These are phyloP conservation scores for Acanthis flammea DNA, from an alignment of 2,797 vertebrate species.

Conservation along the genomic window DNA sequence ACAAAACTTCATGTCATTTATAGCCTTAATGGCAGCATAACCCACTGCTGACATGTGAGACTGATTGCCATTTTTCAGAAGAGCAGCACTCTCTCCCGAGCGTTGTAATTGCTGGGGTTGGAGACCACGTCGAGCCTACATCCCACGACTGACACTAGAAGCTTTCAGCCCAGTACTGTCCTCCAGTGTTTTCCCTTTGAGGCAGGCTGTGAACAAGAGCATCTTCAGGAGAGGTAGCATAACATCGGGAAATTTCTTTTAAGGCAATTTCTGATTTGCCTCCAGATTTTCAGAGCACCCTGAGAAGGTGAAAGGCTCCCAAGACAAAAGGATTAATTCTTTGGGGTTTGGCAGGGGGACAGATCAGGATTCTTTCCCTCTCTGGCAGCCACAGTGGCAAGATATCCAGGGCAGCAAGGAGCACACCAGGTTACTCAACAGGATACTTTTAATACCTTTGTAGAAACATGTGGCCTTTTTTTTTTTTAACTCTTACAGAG, in stretches of 20 bases:
- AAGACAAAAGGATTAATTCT: conserved; percentile 60
- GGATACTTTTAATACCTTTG: neutral
- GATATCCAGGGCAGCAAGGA: conserved; percentile 17
- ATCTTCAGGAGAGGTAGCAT: neutral
- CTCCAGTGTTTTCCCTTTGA: neutral
- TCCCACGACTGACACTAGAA: neutral
- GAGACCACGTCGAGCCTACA: accelerated
- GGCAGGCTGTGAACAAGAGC: neutral
- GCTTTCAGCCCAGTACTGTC: neutral
- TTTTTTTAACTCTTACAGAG: neutral
- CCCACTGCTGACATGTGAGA: neutral
- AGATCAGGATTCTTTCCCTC: conserved; percentile 60
- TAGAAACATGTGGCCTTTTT: neutral
- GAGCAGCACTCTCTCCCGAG: neutral
- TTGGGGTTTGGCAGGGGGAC: neutral
- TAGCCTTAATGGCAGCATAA: neutral
- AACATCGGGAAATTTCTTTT: neutral
- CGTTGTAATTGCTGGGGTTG: neutral
- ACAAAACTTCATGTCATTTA: neutral
- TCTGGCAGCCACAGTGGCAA: conserved; percentile 28
- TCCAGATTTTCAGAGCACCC: conserved; percentile 11
- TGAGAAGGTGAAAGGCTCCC: conserved; percentile 40
- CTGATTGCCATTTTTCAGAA: neutral
- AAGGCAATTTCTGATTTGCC: neutral
- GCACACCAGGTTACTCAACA: neutral